Base-by-base conservation (phyloP, 2,113 vertebrate species). In the Halcyon malimbica region DNA sequence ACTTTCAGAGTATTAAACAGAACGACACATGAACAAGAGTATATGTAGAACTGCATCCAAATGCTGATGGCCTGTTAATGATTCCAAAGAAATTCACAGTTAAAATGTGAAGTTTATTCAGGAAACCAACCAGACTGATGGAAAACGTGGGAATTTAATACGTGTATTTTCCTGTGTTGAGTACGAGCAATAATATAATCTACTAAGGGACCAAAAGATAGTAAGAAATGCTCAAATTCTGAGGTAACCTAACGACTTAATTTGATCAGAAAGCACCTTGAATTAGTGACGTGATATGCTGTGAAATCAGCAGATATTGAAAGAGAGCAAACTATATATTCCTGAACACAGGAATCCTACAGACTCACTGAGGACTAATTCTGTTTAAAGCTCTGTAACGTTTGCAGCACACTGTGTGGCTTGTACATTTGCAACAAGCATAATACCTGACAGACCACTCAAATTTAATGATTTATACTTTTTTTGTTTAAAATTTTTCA, bases 221-320 rank as follows among this genome's bases (percentile, higher is more conserved):
- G 29, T 5, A 44, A 71, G 33, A 7, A 79, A 73, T 16, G 1
- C 16, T 42, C 41, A 56, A 83, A 39, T 29, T 71, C 13, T 26
- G 14, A 25, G 5, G 8, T 76, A 16, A 57, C 7, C 13, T 9
- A 41, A 63, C 7, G 12, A 31, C 21, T 51, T 4, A 1, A 16
- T 20, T 10, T 29, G 37, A 21, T 23, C 56, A 73, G 54, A 67
- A 69, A 65, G 15, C 46, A 79, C 6, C n/a, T n/a, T 31, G 41
- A 84, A 85, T 46, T 15, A 35, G 39, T 37, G 85, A 29, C 0
- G 1, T 2, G 35, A 79, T 5, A 14, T 1, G 0, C 11, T n/a
- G 41, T 9, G 12, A 87, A 78, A 15, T 33, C 21, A 57, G 26
- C 44, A 71, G 35, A 25, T 25, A 50, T 1, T 18, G 44, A 50